phyloP scores from a whole-genome alignment of 2,113 vertebrate genomes.

The Maccullochella peelii region DNA sequence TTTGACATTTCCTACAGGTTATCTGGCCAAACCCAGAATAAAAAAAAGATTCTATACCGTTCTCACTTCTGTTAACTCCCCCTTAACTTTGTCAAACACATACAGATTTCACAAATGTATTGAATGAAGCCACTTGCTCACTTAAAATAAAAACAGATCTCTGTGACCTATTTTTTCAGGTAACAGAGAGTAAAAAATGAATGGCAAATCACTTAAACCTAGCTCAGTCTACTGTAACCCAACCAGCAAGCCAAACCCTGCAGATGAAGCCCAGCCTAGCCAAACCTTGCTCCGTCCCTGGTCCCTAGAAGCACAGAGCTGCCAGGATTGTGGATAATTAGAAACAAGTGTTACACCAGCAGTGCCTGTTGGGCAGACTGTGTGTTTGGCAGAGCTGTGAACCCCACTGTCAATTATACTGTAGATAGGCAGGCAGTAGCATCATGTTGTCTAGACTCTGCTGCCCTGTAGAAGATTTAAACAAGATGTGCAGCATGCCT shows the following conservation, averaged over 20 bases:
- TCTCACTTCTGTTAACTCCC: no score
- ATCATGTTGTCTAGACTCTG: constrained; percentile 34
- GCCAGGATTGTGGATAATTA: constrained; percentile 60
- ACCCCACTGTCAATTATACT: constrained; percentile 41
- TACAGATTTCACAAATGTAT: neutral
- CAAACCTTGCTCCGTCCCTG: neutral
- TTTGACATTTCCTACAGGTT: neutral
- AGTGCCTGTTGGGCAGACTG: constrained; percentile 27
- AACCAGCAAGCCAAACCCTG: constrained; percentile 17
- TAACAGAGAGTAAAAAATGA: constrained; percentile 15
- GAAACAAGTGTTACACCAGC: constrained; percentile 61
- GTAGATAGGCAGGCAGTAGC: constrained; percentile 32
- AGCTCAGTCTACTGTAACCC: constrained; percentile 6
- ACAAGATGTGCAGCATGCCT: constrained; percentile 59
- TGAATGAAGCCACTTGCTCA: neutral
- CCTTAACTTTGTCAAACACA: neutral
- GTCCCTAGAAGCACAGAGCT: constrained; percentile 20
- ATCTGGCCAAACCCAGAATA: neutral
- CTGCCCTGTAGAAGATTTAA: constrained; percentile 43
- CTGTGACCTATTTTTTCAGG: constrained; percentile 41
- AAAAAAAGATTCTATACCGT: neutral
- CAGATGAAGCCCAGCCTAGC: constrained; percentile 21
- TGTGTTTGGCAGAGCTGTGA: constrained; percentile 35
- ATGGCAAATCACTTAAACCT: constrained; percentile 17
- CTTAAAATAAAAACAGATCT: constrained; percentile 18